Conservation (phyloP, 2,113 vertebrate genomes). For the Scatophagus argus region DNA sequence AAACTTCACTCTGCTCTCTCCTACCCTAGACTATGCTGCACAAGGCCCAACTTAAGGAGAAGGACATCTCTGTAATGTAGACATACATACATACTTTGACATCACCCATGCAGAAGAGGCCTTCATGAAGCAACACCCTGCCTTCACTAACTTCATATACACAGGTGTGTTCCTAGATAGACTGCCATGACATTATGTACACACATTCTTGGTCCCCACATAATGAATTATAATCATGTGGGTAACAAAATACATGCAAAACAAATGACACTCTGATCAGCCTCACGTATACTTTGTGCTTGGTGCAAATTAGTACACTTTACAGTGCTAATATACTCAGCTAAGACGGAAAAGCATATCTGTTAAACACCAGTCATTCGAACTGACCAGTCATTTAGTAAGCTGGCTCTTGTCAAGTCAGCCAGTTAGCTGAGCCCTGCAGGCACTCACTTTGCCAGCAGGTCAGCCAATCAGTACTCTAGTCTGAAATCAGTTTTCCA, state of each 20-base stretch:
- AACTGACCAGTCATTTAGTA: neutral
- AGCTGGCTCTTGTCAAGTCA: neutral
- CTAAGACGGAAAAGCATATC: neutral
- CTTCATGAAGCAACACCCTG: neutral
- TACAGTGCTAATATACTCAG: neutral
- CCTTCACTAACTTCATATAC: neutral
- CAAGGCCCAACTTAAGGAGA: neutral
- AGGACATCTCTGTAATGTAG: neutral
- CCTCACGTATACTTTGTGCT: neutral
- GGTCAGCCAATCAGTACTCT: constrained; percentile 9
- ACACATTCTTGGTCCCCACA: neutral
- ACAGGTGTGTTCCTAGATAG: neutral
- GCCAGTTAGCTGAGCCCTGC: constrained; percentile 6
- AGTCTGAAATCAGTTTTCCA: constrained; percentile 15
- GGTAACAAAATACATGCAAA: neutral
- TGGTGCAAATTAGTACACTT: neutral
- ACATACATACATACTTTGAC: neutral
- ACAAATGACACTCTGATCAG: neutral
- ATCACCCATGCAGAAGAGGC: neutral
- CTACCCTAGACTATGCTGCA: neutral
- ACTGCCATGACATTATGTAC: neutral
- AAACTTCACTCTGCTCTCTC: neutral
- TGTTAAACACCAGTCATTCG: neutral
- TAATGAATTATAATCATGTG: neutral
- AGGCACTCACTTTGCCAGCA: constrained; percentile 1